Evolutionary conservation across 2,888 invertebrate genomes (phyloP).

Genomic region (Morpho helenor): DNA sequence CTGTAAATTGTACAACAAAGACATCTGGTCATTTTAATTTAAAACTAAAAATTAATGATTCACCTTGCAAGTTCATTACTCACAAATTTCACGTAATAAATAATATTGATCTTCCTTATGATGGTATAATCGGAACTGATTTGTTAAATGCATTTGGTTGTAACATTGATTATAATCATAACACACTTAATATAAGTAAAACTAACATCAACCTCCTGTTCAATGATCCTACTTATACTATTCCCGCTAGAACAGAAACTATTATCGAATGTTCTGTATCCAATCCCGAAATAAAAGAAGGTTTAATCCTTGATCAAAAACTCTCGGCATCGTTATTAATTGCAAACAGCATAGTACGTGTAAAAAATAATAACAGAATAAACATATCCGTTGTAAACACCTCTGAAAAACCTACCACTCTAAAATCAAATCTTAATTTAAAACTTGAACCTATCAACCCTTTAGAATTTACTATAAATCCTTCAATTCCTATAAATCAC

Average conservation of each 20-base stretch:
- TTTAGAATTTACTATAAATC: background rate
- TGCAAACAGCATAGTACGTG: slow-evolving; percentile 13
- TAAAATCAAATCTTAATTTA: slow-evolving; percentile 12
- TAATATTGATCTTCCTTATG: slow-evolving; percentile 25
- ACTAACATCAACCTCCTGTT: slow-evolving; percentile 7
- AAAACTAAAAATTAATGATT: slow-evolving; percentile 4
- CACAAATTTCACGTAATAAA: slow-evolving; percentile 26
- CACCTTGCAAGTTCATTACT: background rate
- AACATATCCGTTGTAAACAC: slow-evolving; percentile 17
- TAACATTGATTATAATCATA: slow-evolving; percentile 16
- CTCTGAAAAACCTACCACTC: slow-evolving; percentile 10
- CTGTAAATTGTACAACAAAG: background rate
- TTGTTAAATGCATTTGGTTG: slow-evolving; percentile 16
- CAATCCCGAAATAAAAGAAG: slow-evolving; percentile 21
- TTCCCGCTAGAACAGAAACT: slow-evolving; percentile 18
- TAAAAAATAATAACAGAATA: slow-evolving; percentile 10
- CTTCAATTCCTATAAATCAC: background rate
- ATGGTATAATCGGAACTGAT: slow-evolving; percentile 29
- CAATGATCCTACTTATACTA: slow-evolving; percentile 17
- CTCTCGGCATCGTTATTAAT: slow-evolving; percentile 5
- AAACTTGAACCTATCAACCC: slow-evolving; percentile 9
- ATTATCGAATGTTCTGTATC: slow-evolving; percentile 20
- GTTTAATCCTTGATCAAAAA: slow-evolving; percentile 14
- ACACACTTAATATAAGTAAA: slow-evolving; percentile 10
- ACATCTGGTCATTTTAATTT: slow-evolving; percentile 24